phyloP scores from a whole-genome alignment of 2,888 invertebrate genomes.

The Druceiella hillmani region DNA sequence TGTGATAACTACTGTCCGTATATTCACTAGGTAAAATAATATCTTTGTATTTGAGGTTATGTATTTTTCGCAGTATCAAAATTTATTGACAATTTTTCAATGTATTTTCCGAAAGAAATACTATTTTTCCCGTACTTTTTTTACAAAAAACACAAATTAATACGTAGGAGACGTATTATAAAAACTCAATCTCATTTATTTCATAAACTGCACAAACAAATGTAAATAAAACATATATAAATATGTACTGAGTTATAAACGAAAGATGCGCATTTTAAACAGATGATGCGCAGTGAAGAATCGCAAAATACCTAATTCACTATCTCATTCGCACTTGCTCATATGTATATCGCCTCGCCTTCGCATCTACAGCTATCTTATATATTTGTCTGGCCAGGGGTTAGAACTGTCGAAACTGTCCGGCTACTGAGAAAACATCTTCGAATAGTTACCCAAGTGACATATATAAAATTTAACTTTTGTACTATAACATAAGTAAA shows the following conservation, averaged over 20 bases:
- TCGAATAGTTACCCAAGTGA: slow-evolving; percentile 12
- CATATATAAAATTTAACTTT: slow-evolving; percentile 11
- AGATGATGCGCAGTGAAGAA: no score
- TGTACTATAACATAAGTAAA: slow-evolving; percentile 11
- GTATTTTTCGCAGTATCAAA: slow-evolving; percentile 13
- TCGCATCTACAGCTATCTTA: no score
- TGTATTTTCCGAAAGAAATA: slow-evolving; percentile 8
- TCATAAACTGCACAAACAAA: slow-evolving; percentile 4
- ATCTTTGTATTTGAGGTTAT: slow-evolving; percentile 18
- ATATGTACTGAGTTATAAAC: slow-evolving; percentile 11
- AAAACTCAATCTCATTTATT: slow-evolving; percentile 2
- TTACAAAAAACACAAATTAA: slow-evolving; percentile 8
- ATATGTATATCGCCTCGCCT: no score
- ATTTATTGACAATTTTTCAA: slow-evolving; percentile 12
- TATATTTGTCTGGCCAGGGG: slow-evolving; percentile 9
- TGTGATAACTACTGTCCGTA: slow-evolving; percentile 8
- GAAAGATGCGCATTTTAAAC: slow-evolving; percentile 8
- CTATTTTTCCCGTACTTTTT: slow-evolving; percentile 5
- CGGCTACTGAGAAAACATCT: slow-evolving; percentile 13
- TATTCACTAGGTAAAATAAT: slow-evolving; percentile 10
- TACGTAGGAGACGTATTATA: not conserved
- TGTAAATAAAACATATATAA: slow-evolving; percentile 10
- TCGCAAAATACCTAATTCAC: no score
- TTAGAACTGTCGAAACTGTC: slow-evolving; percentile 15
- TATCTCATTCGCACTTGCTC: no score